Base-by-base conservation (phyloP, 1,140 invertebrate species). In the Himalopsyche phryganea region DNA sequence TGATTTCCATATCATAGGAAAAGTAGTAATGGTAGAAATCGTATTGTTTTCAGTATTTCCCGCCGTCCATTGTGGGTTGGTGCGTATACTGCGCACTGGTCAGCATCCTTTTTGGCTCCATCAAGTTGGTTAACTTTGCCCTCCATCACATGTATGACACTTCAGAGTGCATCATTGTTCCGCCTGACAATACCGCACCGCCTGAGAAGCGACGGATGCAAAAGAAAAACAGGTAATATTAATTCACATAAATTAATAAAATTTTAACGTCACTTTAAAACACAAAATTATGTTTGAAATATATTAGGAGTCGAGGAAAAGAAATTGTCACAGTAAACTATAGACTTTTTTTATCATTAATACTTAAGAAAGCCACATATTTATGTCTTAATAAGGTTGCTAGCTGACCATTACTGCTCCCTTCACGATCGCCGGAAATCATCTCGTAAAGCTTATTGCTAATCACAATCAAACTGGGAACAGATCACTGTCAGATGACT, bases 81-180 rank as follows among this genome's bases (percentile, higher is more conserved):
- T 79, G 87, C 45, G 78, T 89, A 17, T 98, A 98, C 80, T 91
- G 91, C 71, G 80, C 81, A 36, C 81, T 90, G 11, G 87, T 98
- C 46, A 86, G 86, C 18, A 66, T 90, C 48, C 75, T 94, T 17
- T 94, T 98, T 73, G 81, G 85, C 13, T 73, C 83, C 33, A 83
- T 98, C 45, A 98, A 99, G 79, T 72, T 91, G 44, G 76, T 93
- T 54, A 98, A 98, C 79, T 87, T 90, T 75, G 87, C 88, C 35
- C 80, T 99, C 33, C 97, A 99, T 75, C 86, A 89, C 64, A 88
- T 98, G 74, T 99, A 98, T 78, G 96, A 99, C 75, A 96, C 92
- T 10, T 89, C 88, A 11, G 92, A 96, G 72, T 89, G 89, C 67
- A 85, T 94, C 60, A 65, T 76, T n/a, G 66, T 77, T 23, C 73